phyloP scores from a whole-genome alignment of 2,888 invertebrate genomes.

The Cheilosia variabilis region DNA sequence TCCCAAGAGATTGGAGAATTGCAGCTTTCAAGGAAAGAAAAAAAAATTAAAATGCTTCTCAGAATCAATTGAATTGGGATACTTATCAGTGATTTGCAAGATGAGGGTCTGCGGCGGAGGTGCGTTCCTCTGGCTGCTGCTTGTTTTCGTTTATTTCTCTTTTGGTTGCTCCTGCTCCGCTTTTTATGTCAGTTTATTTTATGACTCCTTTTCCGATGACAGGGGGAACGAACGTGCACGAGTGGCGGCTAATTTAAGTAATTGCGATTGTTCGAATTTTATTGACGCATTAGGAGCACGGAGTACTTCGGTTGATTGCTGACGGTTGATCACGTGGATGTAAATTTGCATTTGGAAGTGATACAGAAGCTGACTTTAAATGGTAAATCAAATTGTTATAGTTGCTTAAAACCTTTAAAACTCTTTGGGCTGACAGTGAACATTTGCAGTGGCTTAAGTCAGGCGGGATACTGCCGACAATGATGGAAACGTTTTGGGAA shows the following conservation, averaged over 20 bases:
- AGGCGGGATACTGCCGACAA: no score
- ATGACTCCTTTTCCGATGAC: conserved; percentile 56
- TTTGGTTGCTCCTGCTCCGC: conserved; percentile 15
- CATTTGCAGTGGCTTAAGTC: no score
- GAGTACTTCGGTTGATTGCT: conserved; percentile 20
- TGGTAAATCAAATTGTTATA: no score
- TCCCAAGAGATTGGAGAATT: conserved; percentile 69
- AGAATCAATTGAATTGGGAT: conserved; percentile 75
- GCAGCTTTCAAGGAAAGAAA: conserved; percentile 62
- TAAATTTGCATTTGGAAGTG: no score
- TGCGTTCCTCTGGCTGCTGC: conserved; percentile 16
- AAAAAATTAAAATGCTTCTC: conserved; percentile 21
- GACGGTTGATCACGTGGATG: conserved; percentile 26
- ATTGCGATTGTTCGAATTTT: conserved; percentile 70
- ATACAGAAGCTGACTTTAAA: no score
- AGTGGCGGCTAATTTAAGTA: conserved; percentile 62
- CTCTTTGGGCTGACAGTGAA: no score
- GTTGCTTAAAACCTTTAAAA: no score
- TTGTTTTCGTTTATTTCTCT: conserved; percentile 31
- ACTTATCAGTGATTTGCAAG: conserved; percentile 74
- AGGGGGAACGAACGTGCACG: background rate
- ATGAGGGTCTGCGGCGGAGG: conserved; percentile 32
- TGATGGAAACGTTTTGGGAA: no score
- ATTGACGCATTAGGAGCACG: conserved; percentile 48
- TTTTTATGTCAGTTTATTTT: conserved; percentile 64